Evolutionary conservation across 53 echinoderm and acorn worm genomes (phyloP), one percentile per base, ranked within the genome.

Genomic region (Luidia sarsii): DNA sequence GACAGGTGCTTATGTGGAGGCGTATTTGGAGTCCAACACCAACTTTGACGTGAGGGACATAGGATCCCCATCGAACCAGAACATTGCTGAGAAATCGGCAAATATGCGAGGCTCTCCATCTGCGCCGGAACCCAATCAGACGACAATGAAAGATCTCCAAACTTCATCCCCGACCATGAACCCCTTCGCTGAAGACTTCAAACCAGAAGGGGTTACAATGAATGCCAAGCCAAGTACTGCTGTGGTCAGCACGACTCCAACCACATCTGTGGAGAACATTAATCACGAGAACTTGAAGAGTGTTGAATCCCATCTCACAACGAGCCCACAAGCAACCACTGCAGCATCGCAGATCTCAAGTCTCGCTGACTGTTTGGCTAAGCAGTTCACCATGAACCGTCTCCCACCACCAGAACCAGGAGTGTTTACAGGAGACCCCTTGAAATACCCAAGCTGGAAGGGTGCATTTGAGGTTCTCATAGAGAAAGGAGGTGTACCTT

Each of bases 331-430:
- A 14, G 46, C 46, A 46, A 46, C 8, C 46, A 46, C 46, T 15
- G 8, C 46, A 46, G 46, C 8, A 46, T 10, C 15, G 15, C 59
- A 22, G 65, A 27, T 64, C 31, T 33, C 20, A 9, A 29, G 16
- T 16, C 33, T 84, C 6, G 62, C 48, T 16, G 79, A 86, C 32
- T 48, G 65, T 7, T 48, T 86, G 2, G 23, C 61, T 34, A 28
- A 21, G 22, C 33, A 65, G 21, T 19, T 86, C 36, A 80, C 31
- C 16, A 51, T 65, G 1, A 77, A n/a, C 23, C 46, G 64, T 1
- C 18, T 88, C 0, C 88, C 88, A 16, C 56, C 60, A 13, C 89
- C 89, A 1, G 89, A 88, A 43, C 88, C 83, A 37, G 35, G 50
- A 52, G 22, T 83, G 24, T 88, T 83, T 48, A 52, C 39, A 9